Evolutionary conservation across 2,113 vertebrate species (phyloP).

Genomic region (Periophthalmus modestus): DNA sequence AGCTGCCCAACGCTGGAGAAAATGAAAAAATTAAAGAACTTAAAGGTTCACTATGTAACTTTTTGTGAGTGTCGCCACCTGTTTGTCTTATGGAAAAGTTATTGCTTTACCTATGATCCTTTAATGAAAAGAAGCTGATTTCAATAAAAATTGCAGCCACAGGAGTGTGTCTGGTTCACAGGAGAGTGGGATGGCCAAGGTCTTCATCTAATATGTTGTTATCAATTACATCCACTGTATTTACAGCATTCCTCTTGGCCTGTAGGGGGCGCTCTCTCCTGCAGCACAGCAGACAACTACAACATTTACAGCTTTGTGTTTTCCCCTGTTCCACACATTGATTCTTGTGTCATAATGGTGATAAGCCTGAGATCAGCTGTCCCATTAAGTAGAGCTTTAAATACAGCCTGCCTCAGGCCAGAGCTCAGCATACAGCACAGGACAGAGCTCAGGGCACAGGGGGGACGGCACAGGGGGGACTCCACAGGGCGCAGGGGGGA

Average conservation of each 20-base stretch:
- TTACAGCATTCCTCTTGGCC: not conserved
- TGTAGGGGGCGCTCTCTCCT: not conserved
- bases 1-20: constrained; percentile 50
- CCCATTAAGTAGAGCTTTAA: constrained; percentile 5
- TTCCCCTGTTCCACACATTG: not conserved
- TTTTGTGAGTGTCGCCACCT: too few relatives aligned
- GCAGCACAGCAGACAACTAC: not conserved
- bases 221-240: too few relatives aligned
- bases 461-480: too few relatives aligned
- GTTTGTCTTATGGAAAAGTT: too few relatives aligned
- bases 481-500: too few relatives aligned
- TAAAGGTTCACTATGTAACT: too few relatives aligned
- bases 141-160: too few relatives aligned
- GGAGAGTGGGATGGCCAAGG: too few relatives aligned
- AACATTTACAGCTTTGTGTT: not conserved
- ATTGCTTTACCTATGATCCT: too few relatives aligned
- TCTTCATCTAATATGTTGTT: not conserved
- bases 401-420: constrained; percentile 1
- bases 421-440: not conserved
- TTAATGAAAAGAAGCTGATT: too few relatives aligned
- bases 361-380: constrained; percentile 13
- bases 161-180: too few relatives aligned
- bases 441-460: too few relatives aligned
- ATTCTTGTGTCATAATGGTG: not conserved
- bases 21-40: constrained; percentile 48